Evolutionary conservation across 1,140 invertebrate species (phyloP).

Genomic region (Pinna nobilis): DNA sequence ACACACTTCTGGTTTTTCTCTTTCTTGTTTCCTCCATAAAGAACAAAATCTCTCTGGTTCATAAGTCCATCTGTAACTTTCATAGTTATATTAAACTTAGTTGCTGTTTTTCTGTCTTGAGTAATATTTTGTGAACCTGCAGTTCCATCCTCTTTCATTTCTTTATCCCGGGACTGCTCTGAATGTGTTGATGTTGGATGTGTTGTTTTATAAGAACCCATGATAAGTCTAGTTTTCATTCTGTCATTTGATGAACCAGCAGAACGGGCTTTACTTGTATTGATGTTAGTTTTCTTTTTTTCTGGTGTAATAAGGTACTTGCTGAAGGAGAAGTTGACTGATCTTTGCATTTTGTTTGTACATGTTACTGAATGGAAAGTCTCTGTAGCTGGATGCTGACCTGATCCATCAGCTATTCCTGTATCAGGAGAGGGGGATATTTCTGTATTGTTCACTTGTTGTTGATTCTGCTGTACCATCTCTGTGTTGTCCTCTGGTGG

Average conservation of each 20-base stretch:
- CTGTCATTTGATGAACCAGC: neutral
- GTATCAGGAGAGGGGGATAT: neutral
- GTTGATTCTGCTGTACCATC: too few species aligned
- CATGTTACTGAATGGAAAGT: neutral
- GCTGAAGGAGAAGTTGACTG: conserved; percentile 16
- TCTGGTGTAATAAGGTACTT: conserved; percentile 16
- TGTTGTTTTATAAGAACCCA: neutral
- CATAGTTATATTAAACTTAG: conserved; percentile 5
- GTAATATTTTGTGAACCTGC: conserved; percentile 6
- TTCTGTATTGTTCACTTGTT: neutral
- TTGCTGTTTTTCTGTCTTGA: conserved; percentile 11
- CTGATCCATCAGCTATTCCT: too few species aligned
- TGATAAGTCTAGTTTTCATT: neutral
- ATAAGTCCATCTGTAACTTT: neutral
- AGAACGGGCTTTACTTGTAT: neutral
- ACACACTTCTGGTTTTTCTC: neutral
- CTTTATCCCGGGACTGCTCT: neutral
- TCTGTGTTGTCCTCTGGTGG: neutral
- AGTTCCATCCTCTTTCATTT: neutral
- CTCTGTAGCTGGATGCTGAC: too few species aligned
- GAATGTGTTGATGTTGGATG: neutral
- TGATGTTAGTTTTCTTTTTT: neutral
- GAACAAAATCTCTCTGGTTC: conserved; percentile 5
- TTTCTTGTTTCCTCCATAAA: neutral
- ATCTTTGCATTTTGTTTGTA: neutral